Evolutionary conservation across 2,888 invertebrate species (phyloP).

Genomic region (Cremastinae sp.): DNA sequence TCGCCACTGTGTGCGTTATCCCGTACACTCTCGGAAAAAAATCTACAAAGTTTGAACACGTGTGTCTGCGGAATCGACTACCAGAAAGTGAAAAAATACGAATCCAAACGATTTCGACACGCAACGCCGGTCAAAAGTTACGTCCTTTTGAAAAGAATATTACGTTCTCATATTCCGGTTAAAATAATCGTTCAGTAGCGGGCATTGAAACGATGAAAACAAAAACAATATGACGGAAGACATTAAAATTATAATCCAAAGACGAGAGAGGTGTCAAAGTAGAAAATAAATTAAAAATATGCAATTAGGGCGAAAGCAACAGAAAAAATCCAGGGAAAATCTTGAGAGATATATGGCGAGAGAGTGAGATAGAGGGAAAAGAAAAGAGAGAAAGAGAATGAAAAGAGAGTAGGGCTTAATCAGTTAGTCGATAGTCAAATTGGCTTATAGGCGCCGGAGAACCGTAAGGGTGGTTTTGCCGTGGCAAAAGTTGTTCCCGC

Average conservation of each 20-base stretch:
- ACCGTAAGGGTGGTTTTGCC: conserved; percentile 71
- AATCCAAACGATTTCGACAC: no score
- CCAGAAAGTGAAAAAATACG: no score
- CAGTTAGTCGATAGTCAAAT: conserved; percentile 80
- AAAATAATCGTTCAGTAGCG: no score
- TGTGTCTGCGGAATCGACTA: neutral
- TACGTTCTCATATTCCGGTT: no score
- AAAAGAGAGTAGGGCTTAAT: conserved; percentile 75
- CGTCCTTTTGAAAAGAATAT: no score
- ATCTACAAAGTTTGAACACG: conserved; percentile 3
- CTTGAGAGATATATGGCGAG: conserved; percentile 8
- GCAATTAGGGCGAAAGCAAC: conserved; percentile 7
- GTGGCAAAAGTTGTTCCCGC: conserved; percentile 63
- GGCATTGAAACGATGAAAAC: no score
- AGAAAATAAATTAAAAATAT: neutral
- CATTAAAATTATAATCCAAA: neutral
- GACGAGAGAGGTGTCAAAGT: neutral
- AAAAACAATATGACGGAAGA: neutral
- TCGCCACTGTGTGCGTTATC: conserved; percentile 27
- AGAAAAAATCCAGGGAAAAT: conserved; percentile 4
- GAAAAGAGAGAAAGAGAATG: conserved; percentile 18
- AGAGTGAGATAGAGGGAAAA: conserved; percentile 16
- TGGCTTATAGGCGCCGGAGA: conserved; percentile 77
- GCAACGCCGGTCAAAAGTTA: no score
- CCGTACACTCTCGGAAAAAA: conserved; percentile 33